These are phyloP conservation scores for Odiellus spinosus DNA, from an alignment of 2,888 invertebrate genomes.

Conservation along the genomic window DNA sequence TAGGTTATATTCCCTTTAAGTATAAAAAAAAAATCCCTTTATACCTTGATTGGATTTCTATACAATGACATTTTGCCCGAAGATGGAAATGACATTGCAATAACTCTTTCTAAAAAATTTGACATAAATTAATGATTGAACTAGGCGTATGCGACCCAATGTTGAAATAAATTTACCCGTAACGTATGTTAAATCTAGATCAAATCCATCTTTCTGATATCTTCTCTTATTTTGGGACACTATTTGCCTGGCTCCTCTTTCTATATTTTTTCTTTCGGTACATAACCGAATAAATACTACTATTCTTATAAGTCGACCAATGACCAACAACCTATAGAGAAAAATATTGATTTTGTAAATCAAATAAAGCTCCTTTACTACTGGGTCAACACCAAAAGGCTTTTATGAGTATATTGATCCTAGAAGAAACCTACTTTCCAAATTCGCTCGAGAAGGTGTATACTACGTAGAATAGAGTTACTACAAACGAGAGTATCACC, in stretches of 20 bases:
- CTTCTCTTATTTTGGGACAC: constrained; percentile 37
- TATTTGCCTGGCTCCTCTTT: constrained; percentile 30
- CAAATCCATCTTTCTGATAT: constrained; percentile 35
- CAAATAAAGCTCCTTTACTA: neutral
- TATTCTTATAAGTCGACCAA: constrained; percentile 27
- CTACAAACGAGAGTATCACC: constrained; percentile 31
- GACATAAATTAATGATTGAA: neutral
- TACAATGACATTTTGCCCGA: constrained; percentile 34
- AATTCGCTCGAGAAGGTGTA: constrained; percentile 24
- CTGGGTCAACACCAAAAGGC: neutral
- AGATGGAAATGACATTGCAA: constrained; percentile 38
- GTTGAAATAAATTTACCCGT: constrained; percentile 27
- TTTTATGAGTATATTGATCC: neutral
- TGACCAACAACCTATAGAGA: constrained; percentile 25
- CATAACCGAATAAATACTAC: constrained; percentile 30
- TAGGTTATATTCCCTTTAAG: too few species aligned
- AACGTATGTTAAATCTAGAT: constrained; percentile 37
- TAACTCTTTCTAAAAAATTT: constrained; percentile 28
- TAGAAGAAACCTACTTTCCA: constrained; percentile 25
- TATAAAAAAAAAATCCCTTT: too few species aligned
- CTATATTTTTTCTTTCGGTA: constrained; percentile 31
- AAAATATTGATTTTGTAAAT: constrained; percentile 1
- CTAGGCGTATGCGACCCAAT: neutral
- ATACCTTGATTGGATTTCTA: constrained; percentile 34
- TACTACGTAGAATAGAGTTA: constrained; percentile 29